A percentile compares a stretch with the other conserved stretches of the same genome.
Conservation (phyloP, 2,797 vertebrate genomes). For the Gymnocypris eckloni region DNA sequence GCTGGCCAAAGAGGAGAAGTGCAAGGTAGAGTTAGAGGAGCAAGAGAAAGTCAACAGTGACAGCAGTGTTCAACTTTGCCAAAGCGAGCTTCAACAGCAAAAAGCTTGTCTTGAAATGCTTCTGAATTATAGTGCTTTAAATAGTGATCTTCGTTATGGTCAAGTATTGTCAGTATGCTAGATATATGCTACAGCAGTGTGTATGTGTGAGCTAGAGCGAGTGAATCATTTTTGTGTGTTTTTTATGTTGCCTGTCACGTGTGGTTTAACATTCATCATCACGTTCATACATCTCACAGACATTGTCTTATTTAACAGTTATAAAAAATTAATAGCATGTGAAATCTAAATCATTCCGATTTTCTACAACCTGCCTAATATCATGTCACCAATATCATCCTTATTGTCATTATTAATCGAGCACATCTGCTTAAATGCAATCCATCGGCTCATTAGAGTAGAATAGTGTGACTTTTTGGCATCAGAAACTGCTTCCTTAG, state of each 20-base stretch:
- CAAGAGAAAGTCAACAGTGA: neutral
- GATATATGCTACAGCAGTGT: constrained; percentile 59
- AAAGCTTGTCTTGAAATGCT: constrained; percentile 52
- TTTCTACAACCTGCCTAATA: constrained; percentile 67
- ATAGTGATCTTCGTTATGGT: constrained; percentile 44
- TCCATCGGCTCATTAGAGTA: constrained; percentile 53
- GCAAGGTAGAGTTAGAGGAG: constrained; percentile 84
- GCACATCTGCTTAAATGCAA: constrained; percentile 71
- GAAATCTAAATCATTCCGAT: constrained; percentile 56
- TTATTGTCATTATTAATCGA: constrained; percentile 63
- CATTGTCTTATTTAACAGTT: constrained; percentile 68
- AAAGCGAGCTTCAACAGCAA: constrained; percentile 48
- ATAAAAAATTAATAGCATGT: constrained; percentile 74
- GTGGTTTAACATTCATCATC: constrained; percentile 67
- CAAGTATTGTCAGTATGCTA: constrained; percentile 48
- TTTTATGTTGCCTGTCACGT: constrained; percentile 70
- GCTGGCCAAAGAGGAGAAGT: constrained; percentile 90
- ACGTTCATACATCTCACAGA: constrained; percentile 63
- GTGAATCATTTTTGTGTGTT: constrained; percentile 69
- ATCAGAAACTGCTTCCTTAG: constrained; percentile 2
- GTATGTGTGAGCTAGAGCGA: constrained; percentile 58
- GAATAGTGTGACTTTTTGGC: constrained; percentile 48
- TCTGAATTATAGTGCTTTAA: constrained; percentile 53
- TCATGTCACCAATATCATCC: constrained; percentile 64
- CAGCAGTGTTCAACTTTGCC: constrained; percentile 7